These are phyloP conservation scores for Macaria notata DNA, from an alignment of 2,888 invertebrate species.

Conservation along the genomic window DNA sequence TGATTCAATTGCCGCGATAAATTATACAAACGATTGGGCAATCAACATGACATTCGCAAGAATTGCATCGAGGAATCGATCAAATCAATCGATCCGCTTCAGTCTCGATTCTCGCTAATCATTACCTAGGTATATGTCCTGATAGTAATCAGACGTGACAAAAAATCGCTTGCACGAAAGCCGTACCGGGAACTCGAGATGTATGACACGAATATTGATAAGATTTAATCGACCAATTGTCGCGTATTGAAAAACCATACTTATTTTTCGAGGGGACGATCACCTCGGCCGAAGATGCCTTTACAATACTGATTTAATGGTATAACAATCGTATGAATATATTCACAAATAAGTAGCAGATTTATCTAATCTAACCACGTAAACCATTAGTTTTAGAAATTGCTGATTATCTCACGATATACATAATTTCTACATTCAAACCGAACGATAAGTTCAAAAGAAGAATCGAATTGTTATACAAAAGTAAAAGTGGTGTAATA, in stretches of 20 bases:
- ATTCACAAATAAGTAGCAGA: background rate
- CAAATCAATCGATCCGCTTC: slow-evolving; percentile 35
- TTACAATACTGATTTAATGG: too few relatives aligned
- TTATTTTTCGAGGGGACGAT: slow-evolving; percentile 29
- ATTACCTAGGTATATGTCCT: slow-evolving; percentile 36
- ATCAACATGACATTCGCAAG: background rate
- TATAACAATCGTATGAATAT: too few relatives aligned
- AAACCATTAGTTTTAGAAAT: too few relatives aligned
- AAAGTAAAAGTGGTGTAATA: slow-evolving; percentile 73
- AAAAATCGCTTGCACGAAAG: slow-evolving; percentile 46
- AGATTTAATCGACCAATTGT: slow-evolving; percentile 36
- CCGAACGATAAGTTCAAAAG: slow-evolving; percentile 10
- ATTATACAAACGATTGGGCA: background rate
- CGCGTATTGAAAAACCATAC: slow-evolving; percentile 28
- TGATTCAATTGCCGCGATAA: background rate
- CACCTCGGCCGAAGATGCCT: slow-evolving; percentile 14
- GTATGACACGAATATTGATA: slow-evolving; percentile 55
- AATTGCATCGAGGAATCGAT: slow-evolving; percentile 23
- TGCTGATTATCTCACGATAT: too few relatives aligned
- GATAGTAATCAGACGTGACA: slow-evolving; percentile 49
- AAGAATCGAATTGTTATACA: slow-evolving; percentile 18
- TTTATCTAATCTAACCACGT: too few relatives aligned
- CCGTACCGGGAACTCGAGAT: slow-evolving; percentile 42
- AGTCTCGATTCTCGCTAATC: slow-evolving; percentile 37
- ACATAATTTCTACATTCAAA: too few relatives aligned